phyloP scores from a whole-genome alignment of 2,888 invertebrate species.

The Dicycla oo region DNA sequence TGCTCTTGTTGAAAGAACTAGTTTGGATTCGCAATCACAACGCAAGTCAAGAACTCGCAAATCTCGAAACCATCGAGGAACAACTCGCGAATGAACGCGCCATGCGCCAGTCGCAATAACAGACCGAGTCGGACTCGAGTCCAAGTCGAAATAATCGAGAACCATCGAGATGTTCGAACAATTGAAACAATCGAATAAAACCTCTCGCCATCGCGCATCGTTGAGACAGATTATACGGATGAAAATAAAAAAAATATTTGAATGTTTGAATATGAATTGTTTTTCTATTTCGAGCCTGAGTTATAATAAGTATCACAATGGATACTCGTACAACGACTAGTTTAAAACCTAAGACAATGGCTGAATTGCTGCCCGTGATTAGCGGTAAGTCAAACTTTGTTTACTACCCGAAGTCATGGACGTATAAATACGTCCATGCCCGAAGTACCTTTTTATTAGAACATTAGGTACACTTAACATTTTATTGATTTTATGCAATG shows the following conservation, averaged over 20 bases:
- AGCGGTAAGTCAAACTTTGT: slow-evolving; percentile 70
- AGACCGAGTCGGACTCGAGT: no score
- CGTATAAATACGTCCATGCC: not conserved
- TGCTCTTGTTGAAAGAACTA: no score
- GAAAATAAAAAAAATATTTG: slow-evolving; percentile 56
- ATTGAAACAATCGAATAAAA: no score
- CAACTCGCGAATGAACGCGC: no score
- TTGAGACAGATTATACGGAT: slow-evolving; percentile 67
- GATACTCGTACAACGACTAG: slow-evolving; percentile 71
- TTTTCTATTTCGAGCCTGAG: slow-evolving; percentile 33
- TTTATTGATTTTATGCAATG: not conserved
- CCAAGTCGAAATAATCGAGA: no score
- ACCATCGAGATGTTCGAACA: no score
- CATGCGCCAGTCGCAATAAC: no score
- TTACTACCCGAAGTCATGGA: slow-evolving; percentile 8
- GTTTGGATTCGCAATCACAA: no score
- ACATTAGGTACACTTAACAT: no score
- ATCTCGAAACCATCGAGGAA: no score
- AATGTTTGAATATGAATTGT: slow-evolving; percentile 58
- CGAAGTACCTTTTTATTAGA: not conserved
- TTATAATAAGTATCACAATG: slow-evolving; percentile 65
- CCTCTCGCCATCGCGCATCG: no score
- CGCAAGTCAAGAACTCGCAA: no score
- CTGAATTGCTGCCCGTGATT: slow-evolving; percentile 80
- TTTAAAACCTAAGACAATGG: slow-evolving; percentile 78